Base-by-base conservation (phyloP, 2,113 vertebrate genomes). In the Corapipo altera region DNA sequence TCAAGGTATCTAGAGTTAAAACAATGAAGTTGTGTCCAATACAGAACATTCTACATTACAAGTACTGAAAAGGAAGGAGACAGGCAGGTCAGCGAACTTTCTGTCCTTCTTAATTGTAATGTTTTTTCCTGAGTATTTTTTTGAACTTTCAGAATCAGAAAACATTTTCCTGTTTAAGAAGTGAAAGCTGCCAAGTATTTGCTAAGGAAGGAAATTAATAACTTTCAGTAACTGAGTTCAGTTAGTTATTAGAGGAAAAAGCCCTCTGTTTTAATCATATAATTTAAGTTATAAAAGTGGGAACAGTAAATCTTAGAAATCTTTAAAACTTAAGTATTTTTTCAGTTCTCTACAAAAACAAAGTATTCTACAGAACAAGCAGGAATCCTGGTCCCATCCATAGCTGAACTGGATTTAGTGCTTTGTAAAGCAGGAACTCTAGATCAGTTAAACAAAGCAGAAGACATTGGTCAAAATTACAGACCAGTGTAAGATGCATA, bases 181-280 rank as follows among this genome's bases (percentile, higher is more conserved):
- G 74, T 54, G 74, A 97, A 97, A 97, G 91, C 91, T 95, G 95
- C 94, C 91, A 97, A 97, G 64, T 89, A 91, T 89, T 95, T 96
- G 79, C 51, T 95, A 75, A 81, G 94, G 77, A 97, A 93, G 81
- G 74, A 97, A 92, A 91, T 93, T 92, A 94, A 66, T 69, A 88
- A 94, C 88, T 91, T 84, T 85, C 94, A 96, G 92, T 94, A 90
- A 96, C 65, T 46, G 64, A 95, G 72, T 85, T 94, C 87, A 58
- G 64, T 70, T 52, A 95, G 88, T 71, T 93, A 81, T 82, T 73
- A 77, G 81, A 89, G 58, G 37, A 26, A 89, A 77, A 61, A 89
- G 10, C 30, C 46, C 37, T 74, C 82, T 96, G 65, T 33, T 96
- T 91, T 80, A 93, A 69, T 43, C 70, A 52, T 81, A 32, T 12